Base-by-base conservation (phyloP, 2,113 vertebrate genomes). In the Labeo rohita region DNA sequence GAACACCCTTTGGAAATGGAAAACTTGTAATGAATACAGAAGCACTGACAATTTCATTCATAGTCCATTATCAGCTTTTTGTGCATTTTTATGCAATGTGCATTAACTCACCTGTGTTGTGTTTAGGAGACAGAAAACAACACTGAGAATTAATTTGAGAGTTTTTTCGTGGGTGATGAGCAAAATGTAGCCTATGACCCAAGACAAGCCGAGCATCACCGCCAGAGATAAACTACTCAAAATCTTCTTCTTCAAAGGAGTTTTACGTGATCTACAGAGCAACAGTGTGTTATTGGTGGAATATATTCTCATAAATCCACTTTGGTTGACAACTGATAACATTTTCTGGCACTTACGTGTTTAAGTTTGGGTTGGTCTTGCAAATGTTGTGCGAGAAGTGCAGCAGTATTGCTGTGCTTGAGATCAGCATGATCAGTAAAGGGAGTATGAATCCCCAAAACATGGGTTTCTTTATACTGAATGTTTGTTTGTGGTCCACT, bases 51-150 rank as follows among this genome's bases (percentile, higher is more conserved):
- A 61, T 59, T 43, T 39, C 4, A 54, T 18, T 59, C 28, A 16
- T 45, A 80, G 4, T 18, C 7, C n/a, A 66, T 49, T 23, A 4
- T 15, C 23, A 6, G 9, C 16, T 56, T 59, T 18, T 10, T 34
- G 7, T 54, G 3, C 2, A 21, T 10, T 15, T 43, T 59, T 8
- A 3, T 61, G 3, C 2, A 4, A 10, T 63, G 16, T 21, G 16
- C 49, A 80, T 34, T 77, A 75, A 18, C 84, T n/a, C 8, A 93
- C 93, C 90, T 92, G 92, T 52, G 92, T 92, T 74, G 88, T 88
- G 10, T 88, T 95, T 8, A 92, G 92, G 90, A 94, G 1, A n/a
- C 93, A 95, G 89, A 96, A 95, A 6, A 92, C 1, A 34, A 90
- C 92, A 88, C 84, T 94, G 88, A 96, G 92, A 90, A 90, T 0